phyloP scores from a whole-genome alignment of 2,797 vertebrate species.

The Tiaroga cobitis region DNA sequence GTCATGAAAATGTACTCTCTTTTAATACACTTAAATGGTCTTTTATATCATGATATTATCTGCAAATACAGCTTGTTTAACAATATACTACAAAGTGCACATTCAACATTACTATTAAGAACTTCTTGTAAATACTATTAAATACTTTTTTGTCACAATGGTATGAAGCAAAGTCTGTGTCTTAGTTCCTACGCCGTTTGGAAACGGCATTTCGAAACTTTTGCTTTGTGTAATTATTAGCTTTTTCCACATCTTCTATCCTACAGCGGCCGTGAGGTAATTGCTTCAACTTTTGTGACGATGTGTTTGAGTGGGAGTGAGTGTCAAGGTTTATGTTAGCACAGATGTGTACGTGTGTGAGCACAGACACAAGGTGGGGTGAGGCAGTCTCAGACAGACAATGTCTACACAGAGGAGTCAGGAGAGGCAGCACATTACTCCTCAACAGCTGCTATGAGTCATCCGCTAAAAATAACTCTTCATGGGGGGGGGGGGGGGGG shows the following conservation, averaged over 20 bases:
- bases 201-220: conserved; percentile 17
- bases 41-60: background rate
- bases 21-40: background rate
- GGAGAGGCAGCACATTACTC: conserved; percentile 45
- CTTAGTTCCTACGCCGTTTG: background rate
- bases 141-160: background rate
- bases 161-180: conserved; percentile 4
- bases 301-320: conserved; percentile 25
- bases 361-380: conserved; percentile 19
- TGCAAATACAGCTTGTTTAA: background rate
- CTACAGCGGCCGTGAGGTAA: background rate
- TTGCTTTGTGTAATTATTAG: background rate
- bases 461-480: conserved; percentile 64
- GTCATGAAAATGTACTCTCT: background rate
- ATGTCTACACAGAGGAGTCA: conserved; percentile 53
- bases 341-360: conserved; percentile 3
- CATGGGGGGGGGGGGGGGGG: background rate
- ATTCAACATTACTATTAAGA: background rate
- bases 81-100: background rate
- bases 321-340: conserved; percentile 23
- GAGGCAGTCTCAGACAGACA: conserved; percentile 50
- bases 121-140: background rate
- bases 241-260: conserved; percentile 21
- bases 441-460: conserved; percentile 67
- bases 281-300: background rate